phyloP scores from a whole-genome alignment of 2,113 vertebrate genomes.

The Pachypanchax playfairii region DNA sequence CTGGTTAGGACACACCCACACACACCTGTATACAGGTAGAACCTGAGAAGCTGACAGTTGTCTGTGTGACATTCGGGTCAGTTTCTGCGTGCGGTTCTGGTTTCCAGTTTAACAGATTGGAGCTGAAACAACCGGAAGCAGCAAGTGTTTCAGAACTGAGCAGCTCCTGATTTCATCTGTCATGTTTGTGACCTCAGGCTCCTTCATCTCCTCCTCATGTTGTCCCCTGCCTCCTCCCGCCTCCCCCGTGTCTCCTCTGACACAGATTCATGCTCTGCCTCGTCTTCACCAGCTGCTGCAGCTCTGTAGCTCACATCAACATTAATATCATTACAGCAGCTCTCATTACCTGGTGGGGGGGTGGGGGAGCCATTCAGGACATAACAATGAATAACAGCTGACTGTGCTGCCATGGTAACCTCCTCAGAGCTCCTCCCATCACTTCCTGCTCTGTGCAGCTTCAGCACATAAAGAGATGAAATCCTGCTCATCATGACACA shows the following conservation, averaged over 20 bases:
- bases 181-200: conserved; percentile 9
- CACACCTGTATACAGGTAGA: too few relatives aligned
- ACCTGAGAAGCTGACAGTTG: too few relatives aligned
- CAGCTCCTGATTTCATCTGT: background rate
- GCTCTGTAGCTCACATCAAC: conserved; percentile 9
- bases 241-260: background rate
- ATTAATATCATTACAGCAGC: conserved; percentile 16
- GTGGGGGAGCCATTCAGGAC: too few relatives aligned
- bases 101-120: background rate
- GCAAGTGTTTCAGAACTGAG: background rate
- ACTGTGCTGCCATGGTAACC: conserved; percentile 55
- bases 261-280: conserved; percentile 7
- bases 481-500: too few relatives aligned
- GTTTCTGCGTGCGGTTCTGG: background rate
- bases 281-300: background rate
- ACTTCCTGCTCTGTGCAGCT: conserved; percentile 11
- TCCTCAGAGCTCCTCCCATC: background rate
- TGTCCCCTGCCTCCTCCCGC: conserved; percentile 8
- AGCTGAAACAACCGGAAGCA: background rate
- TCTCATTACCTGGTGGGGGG: conserved; percentile 8
- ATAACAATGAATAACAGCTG: conserved; percentile 44
- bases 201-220: conserved; percentile 2
- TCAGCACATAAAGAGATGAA: too few relatives aligned
- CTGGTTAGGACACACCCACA: too few relatives aligned
- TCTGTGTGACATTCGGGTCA: too few relatives aligned